Conservation (phyloP, 92 coral and sea anemone genomes). For the Galaxea fascicularis region DNA sequence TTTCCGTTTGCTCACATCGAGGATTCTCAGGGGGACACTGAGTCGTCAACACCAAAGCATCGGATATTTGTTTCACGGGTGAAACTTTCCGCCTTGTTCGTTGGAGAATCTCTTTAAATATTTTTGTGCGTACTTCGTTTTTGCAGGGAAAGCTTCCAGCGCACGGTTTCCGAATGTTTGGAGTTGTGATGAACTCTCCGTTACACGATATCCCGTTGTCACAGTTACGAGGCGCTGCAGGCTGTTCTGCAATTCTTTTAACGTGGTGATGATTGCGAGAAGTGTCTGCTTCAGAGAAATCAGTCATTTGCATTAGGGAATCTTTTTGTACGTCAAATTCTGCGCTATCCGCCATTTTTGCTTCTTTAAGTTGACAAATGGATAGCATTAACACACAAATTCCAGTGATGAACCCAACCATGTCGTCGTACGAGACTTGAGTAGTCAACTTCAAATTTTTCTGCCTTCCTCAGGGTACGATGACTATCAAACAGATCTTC, state of each 20-base stretch:
- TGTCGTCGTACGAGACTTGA: neutral
- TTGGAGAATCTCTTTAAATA: neutral
- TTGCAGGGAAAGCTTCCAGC: neutral
- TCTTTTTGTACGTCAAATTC: conserved; percentile 1
- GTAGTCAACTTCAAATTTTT: neutral
- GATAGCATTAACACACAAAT: conserved; percentile 4
- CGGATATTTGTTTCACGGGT: neutral
- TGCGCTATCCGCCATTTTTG: neutral
- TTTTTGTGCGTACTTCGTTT: neutral
- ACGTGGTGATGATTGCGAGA: neutral
- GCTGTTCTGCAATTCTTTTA: neutral
- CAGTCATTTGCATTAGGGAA: conserved; percentile 1
- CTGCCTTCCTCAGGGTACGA: neutral
- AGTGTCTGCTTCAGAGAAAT: neutral
- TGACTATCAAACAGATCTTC: neutral
- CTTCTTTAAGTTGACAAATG: conserved; percentile 26
- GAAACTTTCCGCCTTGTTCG: neutral
- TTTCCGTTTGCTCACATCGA: conserved; percentile 8
- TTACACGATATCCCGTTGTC: neutral
- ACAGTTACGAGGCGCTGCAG: conserved; percentile 1
- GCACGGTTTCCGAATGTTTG: neutral
- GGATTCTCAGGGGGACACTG: conserved; percentile 34
- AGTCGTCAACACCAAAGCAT: neutral
- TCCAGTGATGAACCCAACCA: conserved; percentile 17
- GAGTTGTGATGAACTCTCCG: neutral